Percentiles rank a stretch among this genome's conserved stretches.
phyloP scores from a whole-genome alignment of 2,888 invertebrate species.

The Rhagophthalmus giganteus region DNA sequence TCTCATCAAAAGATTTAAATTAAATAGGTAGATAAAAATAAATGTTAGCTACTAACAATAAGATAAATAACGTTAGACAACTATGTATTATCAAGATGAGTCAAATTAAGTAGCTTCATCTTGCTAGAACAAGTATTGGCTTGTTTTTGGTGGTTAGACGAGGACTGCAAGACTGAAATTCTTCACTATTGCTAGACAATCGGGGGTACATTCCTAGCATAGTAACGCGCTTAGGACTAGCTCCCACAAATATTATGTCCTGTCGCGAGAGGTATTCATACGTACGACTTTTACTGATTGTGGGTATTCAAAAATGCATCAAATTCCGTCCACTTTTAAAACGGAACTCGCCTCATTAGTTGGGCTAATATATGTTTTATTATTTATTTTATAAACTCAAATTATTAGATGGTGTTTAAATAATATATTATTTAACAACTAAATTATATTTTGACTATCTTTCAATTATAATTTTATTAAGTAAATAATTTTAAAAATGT shows the following conservation, averaged over 20 bases:
- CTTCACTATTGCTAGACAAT: not conserved
- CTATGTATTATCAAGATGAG: conserved; percentile 21
- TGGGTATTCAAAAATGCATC: too few relatives aligned
- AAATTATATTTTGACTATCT: too few relatives aligned
- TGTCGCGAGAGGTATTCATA: conserved; percentile 18
- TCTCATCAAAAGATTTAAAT: not conserved
- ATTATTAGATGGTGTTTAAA: too few relatives aligned
- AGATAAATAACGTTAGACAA: conserved; percentile 20
- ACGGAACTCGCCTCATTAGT: too few relatives aligned
- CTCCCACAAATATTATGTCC: conserved; percentile 26
- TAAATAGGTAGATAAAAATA: not conserved
- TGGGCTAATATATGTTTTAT: too few relatives aligned
- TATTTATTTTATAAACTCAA: too few relatives aligned
- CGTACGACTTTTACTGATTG: not conserved
- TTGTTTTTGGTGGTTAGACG: not conserved
- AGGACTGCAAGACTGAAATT: not conserved
- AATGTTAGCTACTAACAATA: conserved; percentile 17
- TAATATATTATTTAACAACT: too few relatives aligned
- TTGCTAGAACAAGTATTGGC: conserved; percentile 1
- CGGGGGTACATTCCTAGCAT: conserved; percentile 27
- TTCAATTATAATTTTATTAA: too few relatives aligned
- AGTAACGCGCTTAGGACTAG: conserved; percentile 18
- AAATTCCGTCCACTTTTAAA: too few relatives aligned
- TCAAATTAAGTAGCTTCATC: conserved; percentile 22
- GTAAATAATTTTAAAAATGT: too few relatives aligned